Evolutionary conservation across 2,113 vertebrate species (phyloP), one percentile per base, ranked within the genome.

Genomic region (Planiliza haematocheilus): DNA sequence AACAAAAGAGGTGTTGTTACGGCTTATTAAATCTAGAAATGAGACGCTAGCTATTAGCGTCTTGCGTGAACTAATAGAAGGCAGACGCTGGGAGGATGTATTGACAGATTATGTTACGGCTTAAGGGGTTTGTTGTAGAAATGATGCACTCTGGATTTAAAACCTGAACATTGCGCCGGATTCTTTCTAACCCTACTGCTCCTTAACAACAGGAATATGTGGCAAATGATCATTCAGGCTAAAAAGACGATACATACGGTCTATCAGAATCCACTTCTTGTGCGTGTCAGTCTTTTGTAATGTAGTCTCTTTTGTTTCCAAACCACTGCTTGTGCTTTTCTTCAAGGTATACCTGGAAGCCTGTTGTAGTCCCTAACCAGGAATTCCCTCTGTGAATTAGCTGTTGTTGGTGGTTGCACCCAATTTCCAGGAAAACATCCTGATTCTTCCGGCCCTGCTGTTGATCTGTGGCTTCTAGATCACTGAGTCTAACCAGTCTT

Each of bases 351-450:
- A 43, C 64, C 69, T 69, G 38, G 56, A 73, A 74, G 62, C 48
- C 71, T 7, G 41, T 49, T 49, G 10, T 84, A 76, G 76, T 79
- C 79, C 70, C 68, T 20, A 34, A 65, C 74, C 73, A 82, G 74
- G 64, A 79, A 42, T 70, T 73, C 57, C 64, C 61, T 63, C 48
- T 6, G 48, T 66, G 76, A 81, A 65, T 70, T 36, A 69, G 74
- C 34, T 52, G 74, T 82, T 66, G 60, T 69, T 81, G 77, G 65
- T 71, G 66, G 55, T 59, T 58, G 57, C 45, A 24, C 64, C 65
- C 16, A 42, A 51, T 67, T 73, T 78, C 51, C 70, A 56, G 45
- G 30, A 34, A 49, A 64, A 11, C 20, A 13, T 50, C 63, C 50
- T 18, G 73, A 43, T n/a, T 70, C 51, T 5, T 70, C 55, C 17